Evolutionary conservation across 1,140 invertebrate genomes (phyloP), one percentile per base, ranked within the genome.

Genomic region (Aricia agestis): DNA sequence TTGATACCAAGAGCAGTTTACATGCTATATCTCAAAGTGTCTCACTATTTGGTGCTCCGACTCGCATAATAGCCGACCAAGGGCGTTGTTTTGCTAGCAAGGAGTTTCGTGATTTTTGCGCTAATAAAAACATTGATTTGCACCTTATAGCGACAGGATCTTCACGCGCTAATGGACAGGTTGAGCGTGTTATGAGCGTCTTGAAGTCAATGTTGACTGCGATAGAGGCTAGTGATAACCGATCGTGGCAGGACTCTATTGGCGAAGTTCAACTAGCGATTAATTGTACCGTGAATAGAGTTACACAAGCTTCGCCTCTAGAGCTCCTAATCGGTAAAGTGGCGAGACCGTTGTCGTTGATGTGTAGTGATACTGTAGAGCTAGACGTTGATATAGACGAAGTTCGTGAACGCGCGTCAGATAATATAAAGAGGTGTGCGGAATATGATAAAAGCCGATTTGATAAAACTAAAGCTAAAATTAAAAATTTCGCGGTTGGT

Each of bases 151-250:
- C 82, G 2, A 82, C 76, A 9, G 80, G 76, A 32, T 72, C 73
- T 3, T 74, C 67, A 63, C 75, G 78, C 13, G 80, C 74, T 15
- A 82, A 82, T 25, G 77, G 78, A 2, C 76, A 78, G 63, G 80
- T 87, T 32, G 85, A 87, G 70, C 76, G 84, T 5, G 76, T 81
- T n/a, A 87, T 87, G 78, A 76, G 76, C 45, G 76, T 85, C 1
- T 19, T 77, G 18, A 77, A 74, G 59, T 18, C 6, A 15, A 72
- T 75, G 71, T 18, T 75, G 1, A 75, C 74, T 3, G 32, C 63
- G 2, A 61, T 72, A 11, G 73, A 77, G 42, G 68, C 45, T 10
- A 58, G 17, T 31, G 9, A 59, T 18, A 42, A 71, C 57, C 75
- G 58, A 19, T 74, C 76, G 0, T 86, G 82, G 82, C 82, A 87